Evolutionary conservation across 2,797 vertebrate genomes (phyloP).

Genomic region (Psittacula derbiana): DNA sequence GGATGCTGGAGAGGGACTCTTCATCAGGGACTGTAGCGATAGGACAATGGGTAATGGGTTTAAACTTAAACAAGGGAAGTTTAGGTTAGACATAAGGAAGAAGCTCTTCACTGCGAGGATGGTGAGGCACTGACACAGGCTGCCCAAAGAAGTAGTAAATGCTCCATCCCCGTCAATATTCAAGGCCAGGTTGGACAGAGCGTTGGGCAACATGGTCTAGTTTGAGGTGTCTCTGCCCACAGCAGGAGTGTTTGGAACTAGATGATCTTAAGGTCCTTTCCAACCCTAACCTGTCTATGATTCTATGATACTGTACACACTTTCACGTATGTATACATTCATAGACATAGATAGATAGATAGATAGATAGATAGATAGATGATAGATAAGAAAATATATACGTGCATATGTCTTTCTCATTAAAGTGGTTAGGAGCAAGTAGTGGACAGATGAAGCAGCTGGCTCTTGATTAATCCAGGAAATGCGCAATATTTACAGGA

Average conservation of each 20-base stretch:
- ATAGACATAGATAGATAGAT: background rate
- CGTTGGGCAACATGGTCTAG: background rate
- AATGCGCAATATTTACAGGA: background rate
- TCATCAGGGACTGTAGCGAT: background rate
- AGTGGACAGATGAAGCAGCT: background rate
- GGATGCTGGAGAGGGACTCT: background rate
- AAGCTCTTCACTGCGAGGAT: background rate
- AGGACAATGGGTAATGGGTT: background rate
- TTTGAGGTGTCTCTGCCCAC: background rate
- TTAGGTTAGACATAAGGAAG: background rate
- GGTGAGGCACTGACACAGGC: background rate
- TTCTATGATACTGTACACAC: background rate
- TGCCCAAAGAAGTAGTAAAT: background rate
- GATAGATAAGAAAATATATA: background rate
- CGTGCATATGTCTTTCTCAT: background rate
- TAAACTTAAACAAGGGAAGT: background rate
- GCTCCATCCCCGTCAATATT: background rate
- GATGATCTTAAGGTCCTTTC: background rate
- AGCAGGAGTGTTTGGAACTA: background rate
- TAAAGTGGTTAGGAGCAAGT: background rate
- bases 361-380: background rate
- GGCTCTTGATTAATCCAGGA: background rate
- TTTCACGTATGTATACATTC: accelerated
- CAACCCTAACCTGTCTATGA: background rate
- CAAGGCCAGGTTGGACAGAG: background rate